phyloP scores from a whole-genome alignment of 1,140 invertebrate species.

The Diorhabda elongata region DNA sequence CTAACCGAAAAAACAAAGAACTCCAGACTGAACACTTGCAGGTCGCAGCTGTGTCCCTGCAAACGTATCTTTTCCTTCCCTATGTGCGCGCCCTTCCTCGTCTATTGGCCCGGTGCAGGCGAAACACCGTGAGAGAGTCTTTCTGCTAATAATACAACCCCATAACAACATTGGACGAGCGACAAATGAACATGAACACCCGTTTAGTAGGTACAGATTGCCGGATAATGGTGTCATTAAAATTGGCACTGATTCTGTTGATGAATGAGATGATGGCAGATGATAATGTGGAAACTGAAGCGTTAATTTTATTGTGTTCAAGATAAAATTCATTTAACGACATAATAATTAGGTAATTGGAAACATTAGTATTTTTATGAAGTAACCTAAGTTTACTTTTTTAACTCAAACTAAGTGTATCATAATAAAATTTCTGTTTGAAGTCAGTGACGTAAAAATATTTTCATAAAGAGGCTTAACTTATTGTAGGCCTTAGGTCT shows the following conservation, averaged over 20 bases:
- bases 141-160: slow-evolving; percentile 7
- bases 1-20: background rate
- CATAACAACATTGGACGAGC: background rate
- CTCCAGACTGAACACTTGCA: slow-evolving; percentile 9
- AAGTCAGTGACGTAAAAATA: too few relatives aligned
- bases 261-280: background rate
- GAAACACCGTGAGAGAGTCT: slow-evolving; percentile 4
- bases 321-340: too few relatives aligned
- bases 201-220: slow-evolving; percentile 11
- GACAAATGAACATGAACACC: slow-evolving; percentile 5
- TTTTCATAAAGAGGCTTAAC: too few relatives aligned
- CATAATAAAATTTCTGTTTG: too few relatives aligned
- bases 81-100: background rate
- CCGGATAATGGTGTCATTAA: background rate
- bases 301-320: too few relatives aligned
- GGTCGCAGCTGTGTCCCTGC: slow-evolving; percentile 5
- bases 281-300: too few relatives aligned
- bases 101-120: slow-evolving; percentile 9
- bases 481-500: too few relatives aligned
- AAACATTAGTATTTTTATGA: too few relatives aligned
- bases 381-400: too few relatives aligned
- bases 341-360: too few relatives aligned
- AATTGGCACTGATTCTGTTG: background rate
- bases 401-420: too few relatives aligned
- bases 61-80: slow-evolving; percentile 10